These are phyloP conservation scores for Micrasema minimum DNA, from an alignment of 1,140 invertebrate species.

Conservation along the genomic window DNA sequence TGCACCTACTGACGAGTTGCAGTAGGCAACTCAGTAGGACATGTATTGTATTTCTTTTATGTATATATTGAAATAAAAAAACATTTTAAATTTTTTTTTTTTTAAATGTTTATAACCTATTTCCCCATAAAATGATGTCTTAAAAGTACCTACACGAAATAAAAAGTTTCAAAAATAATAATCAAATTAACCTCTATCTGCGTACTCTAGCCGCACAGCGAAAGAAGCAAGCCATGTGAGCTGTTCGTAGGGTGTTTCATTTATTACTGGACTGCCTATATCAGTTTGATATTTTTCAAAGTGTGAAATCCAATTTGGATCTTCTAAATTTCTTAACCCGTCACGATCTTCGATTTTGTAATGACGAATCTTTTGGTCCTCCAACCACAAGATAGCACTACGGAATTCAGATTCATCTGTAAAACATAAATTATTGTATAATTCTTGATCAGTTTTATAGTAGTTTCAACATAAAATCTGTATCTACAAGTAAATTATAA, in stretches of 20 bases:
- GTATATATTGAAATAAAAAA: too few species aligned
- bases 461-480: slow-evolving; percentile 30
- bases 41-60: too few species aligned
- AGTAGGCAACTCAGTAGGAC: too few species aligned
- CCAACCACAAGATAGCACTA: slow-evolving; percentile 88
- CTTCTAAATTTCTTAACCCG: slow-evolving; percentile 72
- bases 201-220: slow-evolving; percentile 85
- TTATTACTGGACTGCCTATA: slow-evolving; percentile 72
- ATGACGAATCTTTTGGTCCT: slow-evolving; percentile 93
- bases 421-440: slow-evolving; percentile 54
- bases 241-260: slow-evolving; percentile 68
- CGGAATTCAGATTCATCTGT: slow-evolving; percentile 83
- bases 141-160: too few species aligned
- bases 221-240: slow-evolving; percentile 89
- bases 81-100: too few species aligned
- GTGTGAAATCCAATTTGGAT: slow-evolving; percentile 75
- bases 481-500: slow-evolving; percentile 25
- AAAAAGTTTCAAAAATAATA: too few species aligned
- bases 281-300: slow-evolving; percentile 83
- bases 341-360: slow-evolving; percentile 87
- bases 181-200: slow-evolving; percentile 85
- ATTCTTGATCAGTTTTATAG: slow-evolving; percentile 45
- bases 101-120: too few species aligned
- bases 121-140: too few species aligned
- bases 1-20: too few species aligned